Percentiles rank a stretch among this genome's conserved stretches.
These are phyloP conservation scores for Agrypnus murinus DNA, from an alignment of 2,888 invertebrate genomes.

Conservation along the genomic window DNA sequence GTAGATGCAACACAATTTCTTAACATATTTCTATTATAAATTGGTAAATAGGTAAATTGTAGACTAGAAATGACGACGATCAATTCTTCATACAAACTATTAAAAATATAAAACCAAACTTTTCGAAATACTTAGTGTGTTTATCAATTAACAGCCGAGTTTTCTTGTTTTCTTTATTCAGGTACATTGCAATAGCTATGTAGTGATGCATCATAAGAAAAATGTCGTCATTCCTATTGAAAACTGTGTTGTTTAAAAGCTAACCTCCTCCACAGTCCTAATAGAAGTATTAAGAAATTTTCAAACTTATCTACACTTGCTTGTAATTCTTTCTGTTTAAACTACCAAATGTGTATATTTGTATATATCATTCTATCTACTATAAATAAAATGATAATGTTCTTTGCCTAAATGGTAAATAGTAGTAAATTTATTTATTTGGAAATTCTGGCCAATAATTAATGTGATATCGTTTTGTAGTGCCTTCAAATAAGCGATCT, in stretches of 20 bases:
- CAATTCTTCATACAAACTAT: too few relatives aligned
- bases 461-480: constrained; percentile 95
- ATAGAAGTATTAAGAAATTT: not conserved
- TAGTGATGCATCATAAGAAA: too few relatives aligned
- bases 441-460: constrained; percentile 99
- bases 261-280: not conserved
- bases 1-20: not conserved
- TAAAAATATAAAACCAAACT: too few relatives aligned
- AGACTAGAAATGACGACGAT: not conserved
- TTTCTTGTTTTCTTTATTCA: too few relatives aligned
- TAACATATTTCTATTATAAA: constrained; percentile 15
- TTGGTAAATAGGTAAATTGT: constrained; percentile 15
- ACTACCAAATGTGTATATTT: not conserved
- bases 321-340: not conserved
- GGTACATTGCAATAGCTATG: too few relatives aligned
- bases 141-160: too few relatives aligned
- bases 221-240: too few relatives aligned
- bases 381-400: constrained; percentile 7
- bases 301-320: constrained; percentile 1
- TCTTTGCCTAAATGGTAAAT: constrained; percentile 7
- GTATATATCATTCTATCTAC: not conserved
- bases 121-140: too few relatives aligned
- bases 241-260: too few relatives aligned
- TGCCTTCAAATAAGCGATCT: constrained; percentile 96
- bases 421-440: constrained; percentile 77